Percentiles rank a stretch among this genome's conserved stretches.
Evolutionary conservation across 2,888 invertebrate genomes (phyloP).

Genomic region (Griposia aprilina): DNA sequence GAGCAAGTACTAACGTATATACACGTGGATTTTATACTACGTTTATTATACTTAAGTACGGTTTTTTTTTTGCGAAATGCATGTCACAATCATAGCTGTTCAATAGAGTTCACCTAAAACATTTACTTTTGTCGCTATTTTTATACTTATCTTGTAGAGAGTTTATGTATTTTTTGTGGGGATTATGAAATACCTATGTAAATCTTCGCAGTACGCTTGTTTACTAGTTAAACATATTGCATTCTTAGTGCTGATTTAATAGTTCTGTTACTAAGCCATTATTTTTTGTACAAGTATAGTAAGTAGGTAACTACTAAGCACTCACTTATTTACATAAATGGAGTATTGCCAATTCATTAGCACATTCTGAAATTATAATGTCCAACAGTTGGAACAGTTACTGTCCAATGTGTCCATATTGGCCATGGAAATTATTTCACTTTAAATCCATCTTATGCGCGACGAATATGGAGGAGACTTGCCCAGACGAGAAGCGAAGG

Average conservation of each 20-base stretch:
- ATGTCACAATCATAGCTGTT: no score
- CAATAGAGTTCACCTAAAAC: no score
- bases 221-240: not conserved
- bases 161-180: no score
- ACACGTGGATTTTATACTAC: no score
- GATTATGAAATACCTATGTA: not conserved
- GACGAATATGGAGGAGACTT: not conserved
- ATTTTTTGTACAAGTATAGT: not conserved
- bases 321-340: constrained; percentile 32
- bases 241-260: not conserved
- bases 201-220: not conserved
- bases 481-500: not conserved
- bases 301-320: not conserved
- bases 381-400: not conserved
- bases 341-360: constrained; percentile 4
- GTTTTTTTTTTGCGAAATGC: no score
- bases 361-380: constrained; percentile 29
- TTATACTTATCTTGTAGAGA: no score
- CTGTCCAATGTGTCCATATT: not conserved
- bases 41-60: no score
- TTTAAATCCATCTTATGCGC: not conserved
- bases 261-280: constrained; percentile 22
- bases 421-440: not conserved
- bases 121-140: no score
- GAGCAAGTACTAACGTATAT: not conserved